Percentiles rank a stretch among this genome's conserved stretches.
Evolutionary conservation across 1,140 invertebrate species (phyloP).

Genomic region (Pseudobourletiella spinata): DNA sequence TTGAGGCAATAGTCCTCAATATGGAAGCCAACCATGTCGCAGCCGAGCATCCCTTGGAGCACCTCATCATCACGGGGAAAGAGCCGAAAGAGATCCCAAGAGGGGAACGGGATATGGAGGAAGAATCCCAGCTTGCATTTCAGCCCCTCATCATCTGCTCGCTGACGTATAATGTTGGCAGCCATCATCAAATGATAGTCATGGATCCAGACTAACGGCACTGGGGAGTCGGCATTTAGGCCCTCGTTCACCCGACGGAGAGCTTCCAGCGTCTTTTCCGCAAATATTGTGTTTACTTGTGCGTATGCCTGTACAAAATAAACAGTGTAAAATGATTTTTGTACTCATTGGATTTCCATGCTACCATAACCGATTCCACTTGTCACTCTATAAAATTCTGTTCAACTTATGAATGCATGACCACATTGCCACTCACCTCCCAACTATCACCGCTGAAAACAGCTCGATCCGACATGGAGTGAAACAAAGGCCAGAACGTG

Average conservation of each 20-base stretch:
- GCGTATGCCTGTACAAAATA: conserved; percentile 53
- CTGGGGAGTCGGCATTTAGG: conserved; percentile 45
- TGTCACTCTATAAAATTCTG: too few relatives aligned
- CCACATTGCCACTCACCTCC: conserved; percentile 37
- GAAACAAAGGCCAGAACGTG: conserved; percentile 55
- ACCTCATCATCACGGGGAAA: conserved; percentile 87
- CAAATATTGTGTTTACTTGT: conserved; percentile 70
- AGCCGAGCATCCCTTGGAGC: conserved; percentile 78
- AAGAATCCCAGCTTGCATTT: conserved; percentile 78
- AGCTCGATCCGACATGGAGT: conserved; percentile 41
- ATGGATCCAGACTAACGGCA: conserved; percentile 78
- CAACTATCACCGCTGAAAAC: conserved; percentile 40
- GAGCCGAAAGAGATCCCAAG: conserved; percentile 82
- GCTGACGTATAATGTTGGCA: conserved; percentile 73
- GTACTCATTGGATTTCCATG: not conserved
- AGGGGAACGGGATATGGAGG: conserved; percentile 83
- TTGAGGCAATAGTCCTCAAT: conserved; percentile 85
- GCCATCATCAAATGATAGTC: conserved; percentile 86
- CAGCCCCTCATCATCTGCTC: conserved; percentile 65
- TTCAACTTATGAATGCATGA: too few relatives aligned
- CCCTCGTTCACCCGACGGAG: conserved; percentile 48
- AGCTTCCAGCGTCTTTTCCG: conserved; percentile 63
- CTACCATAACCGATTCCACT: too few relatives aligned
- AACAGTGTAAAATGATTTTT: conserved; percentile 4
- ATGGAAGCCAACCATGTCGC: conserved; percentile 85